Conservation (phyloP, 2,113 vertebrate species). For the Daphoenositta chrysoptera region DNA sequence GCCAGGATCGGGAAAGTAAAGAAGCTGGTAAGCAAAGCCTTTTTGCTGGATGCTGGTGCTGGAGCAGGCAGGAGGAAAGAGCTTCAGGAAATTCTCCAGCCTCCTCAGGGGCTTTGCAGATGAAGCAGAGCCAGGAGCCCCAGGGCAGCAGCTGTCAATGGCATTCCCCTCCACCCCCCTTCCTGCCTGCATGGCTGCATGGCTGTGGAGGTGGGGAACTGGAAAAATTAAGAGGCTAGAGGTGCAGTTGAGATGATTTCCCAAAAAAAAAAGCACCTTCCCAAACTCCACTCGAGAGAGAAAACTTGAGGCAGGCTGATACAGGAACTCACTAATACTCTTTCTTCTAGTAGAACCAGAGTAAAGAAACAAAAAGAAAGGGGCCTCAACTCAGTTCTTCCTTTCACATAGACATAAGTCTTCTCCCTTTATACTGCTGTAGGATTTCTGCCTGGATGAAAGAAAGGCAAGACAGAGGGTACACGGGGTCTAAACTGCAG, state of each 20-base stretch:
- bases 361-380: not conserved
- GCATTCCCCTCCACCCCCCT: constrained; percentile 45
- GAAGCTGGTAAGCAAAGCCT: not conserved
- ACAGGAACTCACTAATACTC: accelerated
- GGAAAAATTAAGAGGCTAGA: not conserved
- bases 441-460: not conserved
- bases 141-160: constrained; percentile 42
- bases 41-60: not conserved
- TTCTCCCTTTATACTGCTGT: not conserved
- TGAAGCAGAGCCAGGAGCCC: constrained; percentile 2
- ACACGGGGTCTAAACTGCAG: not conserved
- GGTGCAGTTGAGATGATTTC: not conserved
- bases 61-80: not conserved
- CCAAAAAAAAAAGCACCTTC: too few species aligned
- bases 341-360: not conserved
- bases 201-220: not conserved
- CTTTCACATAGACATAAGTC: not conserved
- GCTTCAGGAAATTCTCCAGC: constrained; percentile 44
- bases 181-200: not conserved
- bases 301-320: not conserved
- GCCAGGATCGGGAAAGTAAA: not conserved
- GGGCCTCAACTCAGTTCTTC: not conserved
- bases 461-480: not conserved
- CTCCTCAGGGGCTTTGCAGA: constrained; percentile 45
- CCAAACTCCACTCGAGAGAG: not conserved